Evolutionary conservation across 2,888 invertebrate genomes (phyloP).

Genomic region (Leuctra nigra): DNA sequence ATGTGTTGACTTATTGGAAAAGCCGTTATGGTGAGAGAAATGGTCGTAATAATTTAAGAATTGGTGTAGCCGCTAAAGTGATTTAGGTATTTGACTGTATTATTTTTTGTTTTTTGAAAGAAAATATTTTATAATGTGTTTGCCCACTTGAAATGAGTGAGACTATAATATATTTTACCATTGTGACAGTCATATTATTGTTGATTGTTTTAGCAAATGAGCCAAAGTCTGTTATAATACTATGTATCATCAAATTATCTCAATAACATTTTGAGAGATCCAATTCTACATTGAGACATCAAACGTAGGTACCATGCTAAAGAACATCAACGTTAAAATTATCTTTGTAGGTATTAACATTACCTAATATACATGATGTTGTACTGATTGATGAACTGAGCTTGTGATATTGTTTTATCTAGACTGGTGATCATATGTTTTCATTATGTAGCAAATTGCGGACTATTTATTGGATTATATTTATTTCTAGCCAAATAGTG

Average conservation of each 20-base stretch:
- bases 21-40: no score
- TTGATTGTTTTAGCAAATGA: slow-evolving; percentile 2
- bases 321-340: not conserved
- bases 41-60: no score
- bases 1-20: no score
- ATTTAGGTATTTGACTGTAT: slow-evolving; percentile 3
- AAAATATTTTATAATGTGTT: slow-evolving; percentile 22
- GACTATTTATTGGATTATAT: not conserved
- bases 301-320: not conserved
- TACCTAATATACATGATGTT: not conserved
- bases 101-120: slow-evolving; percentile 18
- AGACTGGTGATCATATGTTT: no score
- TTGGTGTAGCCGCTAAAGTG: not conserved
- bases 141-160: slow-evolving; percentile 13
- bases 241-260: not conserved
- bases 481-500: not conserved
- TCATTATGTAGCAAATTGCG: not conserved
- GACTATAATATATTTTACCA: not conserved
- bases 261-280: not conserved
- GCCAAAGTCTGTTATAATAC: not conserved
- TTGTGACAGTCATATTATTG: not conserved
- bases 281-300: no score
- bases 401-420: no score
- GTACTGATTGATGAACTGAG: not conserved
- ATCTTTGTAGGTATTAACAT: not conserved